Percentiles rank a stretch among this genome's conserved stretches.
Evolutionary conservation across 1,140 invertebrate genomes (phyloP).

Genomic region (Gonatopus flavifemur): DNA sequence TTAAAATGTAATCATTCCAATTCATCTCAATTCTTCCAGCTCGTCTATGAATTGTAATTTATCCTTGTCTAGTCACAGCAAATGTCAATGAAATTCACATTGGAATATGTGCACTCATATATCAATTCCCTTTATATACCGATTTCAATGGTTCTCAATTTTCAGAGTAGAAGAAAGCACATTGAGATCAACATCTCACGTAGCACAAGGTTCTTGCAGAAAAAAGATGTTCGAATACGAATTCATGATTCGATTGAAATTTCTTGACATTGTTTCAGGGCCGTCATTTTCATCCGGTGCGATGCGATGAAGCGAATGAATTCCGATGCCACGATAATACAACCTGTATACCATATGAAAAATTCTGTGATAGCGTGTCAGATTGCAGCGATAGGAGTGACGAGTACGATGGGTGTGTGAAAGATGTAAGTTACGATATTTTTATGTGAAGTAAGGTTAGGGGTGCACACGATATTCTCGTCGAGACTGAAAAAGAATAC

Average conservation of each 20-base stretch:
- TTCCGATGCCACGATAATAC: constrained; percentile 61
- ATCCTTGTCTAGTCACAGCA: too few species aligned
- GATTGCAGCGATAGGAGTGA: constrained; percentile 79
- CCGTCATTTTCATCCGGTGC: neutral
- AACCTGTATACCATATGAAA: constrained; percentile 71
- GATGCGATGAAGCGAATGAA: constrained; percentile 24
- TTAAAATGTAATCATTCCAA: too few species aligned
- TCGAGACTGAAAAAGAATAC: too few species aligned
- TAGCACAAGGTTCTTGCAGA: neutral
- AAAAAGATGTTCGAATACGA: neutral
- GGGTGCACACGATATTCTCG: too few species aligned
- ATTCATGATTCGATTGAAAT: neutral
- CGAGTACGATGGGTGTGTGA: constrained; percentile 59
- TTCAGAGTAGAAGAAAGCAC: too few species aligned
- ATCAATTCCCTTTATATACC: too few species aligned
- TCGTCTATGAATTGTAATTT: too few species aligned
- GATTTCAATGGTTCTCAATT: too few species aligned
- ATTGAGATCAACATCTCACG: too few species aligned
- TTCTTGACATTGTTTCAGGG: constrained; percentile 3
- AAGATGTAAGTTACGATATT: constrained; percentile 23
- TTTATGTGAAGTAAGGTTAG: neutral
- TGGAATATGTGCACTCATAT: too few species aligned
- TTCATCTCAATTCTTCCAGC: too few species aligned
- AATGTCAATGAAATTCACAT: too few species aligned
- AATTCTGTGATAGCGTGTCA: constrained; percentile 75